Conservation (phyloP, 1,140 invertebrate species). For the Drosophila pachea region DNA sequence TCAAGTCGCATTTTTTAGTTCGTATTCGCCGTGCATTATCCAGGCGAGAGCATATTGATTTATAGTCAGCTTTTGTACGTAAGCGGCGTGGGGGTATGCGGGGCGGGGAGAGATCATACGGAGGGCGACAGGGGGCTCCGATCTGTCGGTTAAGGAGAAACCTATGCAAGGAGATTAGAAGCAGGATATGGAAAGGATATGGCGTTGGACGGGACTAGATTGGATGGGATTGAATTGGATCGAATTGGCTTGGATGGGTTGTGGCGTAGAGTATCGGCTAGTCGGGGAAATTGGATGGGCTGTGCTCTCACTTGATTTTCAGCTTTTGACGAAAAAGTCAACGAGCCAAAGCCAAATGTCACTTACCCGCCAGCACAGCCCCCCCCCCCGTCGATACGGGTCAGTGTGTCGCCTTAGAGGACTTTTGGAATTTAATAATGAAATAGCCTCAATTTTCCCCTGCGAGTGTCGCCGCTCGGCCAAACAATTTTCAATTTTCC, state of each 20-base stretch:
- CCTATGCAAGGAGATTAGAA: too few species aligned
- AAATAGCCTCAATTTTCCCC: slow-evolving; percentile 60
- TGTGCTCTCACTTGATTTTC: slow-evolving; percentile 11
- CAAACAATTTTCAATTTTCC: slow-evolving; percentile 47
- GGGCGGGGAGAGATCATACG: too few species aligned
- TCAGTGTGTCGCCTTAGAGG: slow-evolving; percentile 33
- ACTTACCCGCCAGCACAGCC: slow-evolving; percentile 25
- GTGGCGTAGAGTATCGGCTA: neutral
- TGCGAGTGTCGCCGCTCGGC: slow-evolving; percentile 1
- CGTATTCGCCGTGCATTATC: slow-evolving; percentile 36
- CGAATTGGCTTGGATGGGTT: too few species aligned
- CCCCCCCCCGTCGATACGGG: neutral
- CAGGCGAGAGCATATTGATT: too few species aligned
- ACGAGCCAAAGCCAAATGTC: slow-evolving; percentile 72
- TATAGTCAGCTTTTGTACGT: slow-evolving; percentile 12
- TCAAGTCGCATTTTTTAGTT: slow-evolving; percentile 54
- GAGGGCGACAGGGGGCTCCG: too few species aligned
- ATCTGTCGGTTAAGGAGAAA: too few species aligned
- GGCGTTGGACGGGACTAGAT: too few species aligned
- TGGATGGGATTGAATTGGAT: too few species aligned
- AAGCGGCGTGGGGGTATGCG: too few species aligned
- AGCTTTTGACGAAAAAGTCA: slow-evolving; percentile 45
- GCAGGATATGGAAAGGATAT: too few species aligned
- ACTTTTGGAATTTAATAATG: slow-evolving; percentile 73
- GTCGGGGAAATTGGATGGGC: neutral